Percentiles rank a stretch among this genome's conserved stretches.
phyloP scores from a whole-genome alignment of 2,888 invertebrate genomes.

The Mycalesis mineus region DNA sequence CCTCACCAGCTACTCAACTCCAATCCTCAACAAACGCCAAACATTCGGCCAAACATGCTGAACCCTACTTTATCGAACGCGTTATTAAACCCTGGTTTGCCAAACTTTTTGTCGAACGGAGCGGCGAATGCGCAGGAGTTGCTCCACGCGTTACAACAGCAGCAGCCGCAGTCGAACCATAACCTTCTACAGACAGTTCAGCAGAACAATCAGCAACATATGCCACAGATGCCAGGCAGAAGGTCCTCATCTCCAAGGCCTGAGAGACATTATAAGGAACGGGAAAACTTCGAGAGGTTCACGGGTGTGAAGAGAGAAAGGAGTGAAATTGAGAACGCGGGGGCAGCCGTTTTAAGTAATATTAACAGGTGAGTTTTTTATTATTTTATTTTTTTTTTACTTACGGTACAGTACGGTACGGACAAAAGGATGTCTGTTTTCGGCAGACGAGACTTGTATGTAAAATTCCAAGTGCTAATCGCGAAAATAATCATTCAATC shows the following conservation, averaged over 20 bases:
- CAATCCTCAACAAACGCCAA: constrained; percentile 73
- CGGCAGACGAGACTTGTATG: too few species aligned
- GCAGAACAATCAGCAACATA: constrained; percentile 50
- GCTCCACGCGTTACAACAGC: constrained; percentile 82
- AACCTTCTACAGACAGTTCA: constrained; percentile 70
- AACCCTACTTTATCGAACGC: constrained; percentile 83
- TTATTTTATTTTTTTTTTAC: too few species aligned
- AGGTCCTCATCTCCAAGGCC: constrained; percentile 69
- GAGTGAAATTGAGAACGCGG: constrained; percentile 74
- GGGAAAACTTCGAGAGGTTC: constrained; percentile 68
- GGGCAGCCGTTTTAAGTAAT: constrained; percentile 80
- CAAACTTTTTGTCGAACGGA: constrained; percentile 85
- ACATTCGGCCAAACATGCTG: constrained; percentile 70
- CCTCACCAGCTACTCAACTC: constrained; percentile 82
- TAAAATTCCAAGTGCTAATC: too few species aligned
- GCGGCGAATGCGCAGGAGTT: constrained; percentile 84
- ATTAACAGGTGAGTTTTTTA: constrained; percentile 78
- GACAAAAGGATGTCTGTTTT: too few species aligned
- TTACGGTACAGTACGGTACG: too few species aligned
- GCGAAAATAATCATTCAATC: too few species aligned
- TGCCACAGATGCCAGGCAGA: constrained; percentile 71
- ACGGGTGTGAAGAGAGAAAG: constrained; percentile 72
- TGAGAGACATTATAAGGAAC: constrained; percentile 71
- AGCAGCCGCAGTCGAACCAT: constrained; percentile 79
- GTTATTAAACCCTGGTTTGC: constrained; percentile 82